Percentiles rank a stretch among this genome's conserved stretches.
Conservation (phyloP, 2,797 vertebrate species). For the Pseudochirops cupreus region DNA sequence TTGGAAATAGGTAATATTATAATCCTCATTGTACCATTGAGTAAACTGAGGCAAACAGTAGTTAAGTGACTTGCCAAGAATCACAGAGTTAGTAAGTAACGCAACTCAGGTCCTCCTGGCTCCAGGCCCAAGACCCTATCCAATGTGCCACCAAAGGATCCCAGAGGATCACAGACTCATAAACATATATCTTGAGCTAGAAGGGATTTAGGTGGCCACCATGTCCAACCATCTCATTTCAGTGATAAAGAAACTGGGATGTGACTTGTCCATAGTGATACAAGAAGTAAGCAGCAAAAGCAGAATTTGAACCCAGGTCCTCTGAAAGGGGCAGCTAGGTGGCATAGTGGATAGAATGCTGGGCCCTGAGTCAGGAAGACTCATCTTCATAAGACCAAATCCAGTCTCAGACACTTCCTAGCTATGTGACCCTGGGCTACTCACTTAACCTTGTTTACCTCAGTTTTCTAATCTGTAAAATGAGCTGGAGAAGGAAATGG, state of each 20-base stretch:
- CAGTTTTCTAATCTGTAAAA: not conserved
- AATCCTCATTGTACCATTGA: not conserved
- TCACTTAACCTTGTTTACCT: no score
- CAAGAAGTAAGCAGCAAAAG: not conserved
- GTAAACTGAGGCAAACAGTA: not conserved
- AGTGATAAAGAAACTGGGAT: not conserved
- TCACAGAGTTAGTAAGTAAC: not conserved
- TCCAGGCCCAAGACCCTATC: not conserved
- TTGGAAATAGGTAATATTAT: not conserved
- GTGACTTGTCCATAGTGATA: not conserved
- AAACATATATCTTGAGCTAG: not conserved
- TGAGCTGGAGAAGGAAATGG: not conserved
- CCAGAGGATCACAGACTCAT: not conserved
- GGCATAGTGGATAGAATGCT: not conserved
- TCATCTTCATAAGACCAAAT: not conserved
- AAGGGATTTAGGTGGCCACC: not conserved
- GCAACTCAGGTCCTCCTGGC: not conserved
- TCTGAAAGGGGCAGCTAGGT: not conserved
- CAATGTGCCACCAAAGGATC: not conserved
- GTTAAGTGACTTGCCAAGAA: not conserved
- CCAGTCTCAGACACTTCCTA: not conserved
- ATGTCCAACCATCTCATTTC: not conserved
- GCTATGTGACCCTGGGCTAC: not conserved
- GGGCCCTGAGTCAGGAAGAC: not conserved
- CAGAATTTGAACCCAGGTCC: not conserved